phyloP scores from a whole-genome alignment of 2,113 vertebrate genomes.

The Corythaeola cristata region DNA sequence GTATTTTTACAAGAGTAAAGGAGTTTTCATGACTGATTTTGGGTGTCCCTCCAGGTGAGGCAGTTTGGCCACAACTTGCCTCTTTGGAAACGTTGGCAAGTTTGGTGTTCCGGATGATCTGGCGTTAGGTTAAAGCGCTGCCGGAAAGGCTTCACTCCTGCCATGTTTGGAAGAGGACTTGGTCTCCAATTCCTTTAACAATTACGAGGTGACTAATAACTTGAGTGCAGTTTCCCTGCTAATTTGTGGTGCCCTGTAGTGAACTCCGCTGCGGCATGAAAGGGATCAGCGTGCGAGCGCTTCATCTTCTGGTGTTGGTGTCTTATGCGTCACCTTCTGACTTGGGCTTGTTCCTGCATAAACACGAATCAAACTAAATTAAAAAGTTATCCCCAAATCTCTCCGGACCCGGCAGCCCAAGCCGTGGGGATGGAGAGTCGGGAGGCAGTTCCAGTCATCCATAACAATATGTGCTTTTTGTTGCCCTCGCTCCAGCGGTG shows the following conservation, averaged over 20 bases:
- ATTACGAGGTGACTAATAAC: neutral
- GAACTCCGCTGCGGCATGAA: neutral
- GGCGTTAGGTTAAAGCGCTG: neutral
- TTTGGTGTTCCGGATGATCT: neutral
- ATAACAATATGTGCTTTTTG: neutral
- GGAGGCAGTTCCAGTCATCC: neutral
- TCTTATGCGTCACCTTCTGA: neutral
- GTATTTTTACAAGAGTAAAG: neutral
- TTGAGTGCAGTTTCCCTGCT: neutral
- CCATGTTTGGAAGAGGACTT: neutral
- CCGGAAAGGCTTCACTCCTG: neutral
- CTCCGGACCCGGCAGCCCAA: neutral
- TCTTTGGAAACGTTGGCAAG: neutral
- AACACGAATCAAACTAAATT: neutral
- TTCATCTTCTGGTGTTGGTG: neutral
- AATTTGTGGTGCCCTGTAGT: neutral
- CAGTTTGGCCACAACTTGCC: neutral
- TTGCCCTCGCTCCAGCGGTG: neutral
- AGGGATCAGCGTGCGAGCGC: neutral
- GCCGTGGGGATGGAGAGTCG: fast-evolving
- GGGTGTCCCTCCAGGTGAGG: neutral
- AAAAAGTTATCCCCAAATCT: neutral
- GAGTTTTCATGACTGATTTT: neutral
- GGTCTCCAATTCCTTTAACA: neutral
- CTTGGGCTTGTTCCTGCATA: neutral